These are phyloP conservation scores for Macrophya alboannulata DNA, from an alignment of 2,888 invertebrate species.

Conservation along the genomic window DNA sequence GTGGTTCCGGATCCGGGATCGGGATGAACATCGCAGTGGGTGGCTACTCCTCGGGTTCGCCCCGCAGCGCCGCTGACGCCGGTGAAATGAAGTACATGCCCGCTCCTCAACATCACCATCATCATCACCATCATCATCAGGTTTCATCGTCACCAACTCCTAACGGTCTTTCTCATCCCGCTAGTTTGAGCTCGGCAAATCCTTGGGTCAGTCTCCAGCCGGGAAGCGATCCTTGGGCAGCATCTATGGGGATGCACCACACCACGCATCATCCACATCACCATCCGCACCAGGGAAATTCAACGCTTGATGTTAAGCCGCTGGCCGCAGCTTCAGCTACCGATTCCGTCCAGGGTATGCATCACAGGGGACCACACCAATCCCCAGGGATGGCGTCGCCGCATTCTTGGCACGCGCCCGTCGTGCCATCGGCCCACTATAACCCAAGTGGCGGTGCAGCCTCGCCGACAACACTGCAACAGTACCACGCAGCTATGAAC, in stretches of 20 bases:
- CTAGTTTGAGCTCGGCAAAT: conserved; percentile 84
- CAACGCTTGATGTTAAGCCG: conserved; percentile 88
- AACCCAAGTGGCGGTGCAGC: conserved; percentile 88
- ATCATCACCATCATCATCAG: conserved; percentile 88
- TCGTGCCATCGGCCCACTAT: conserved; percentile 91
- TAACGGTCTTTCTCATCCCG: conserved; percentile 83
- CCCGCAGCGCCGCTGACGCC: conserved; percentile 92
- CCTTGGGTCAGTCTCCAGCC: conserved; percentile 94
- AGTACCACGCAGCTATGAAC: conserved; percentile 88
- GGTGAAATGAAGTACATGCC: conserved; percentile 97
- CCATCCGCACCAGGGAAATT: conserved; percentile 86
- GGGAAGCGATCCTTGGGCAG: conserved; percentile 90
- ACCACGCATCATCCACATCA: conserved; percentile 86
- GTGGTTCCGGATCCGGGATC: conserved; percentile 84
- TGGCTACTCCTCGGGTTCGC: conserved; percentile 91
- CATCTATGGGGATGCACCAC: conserved; percentile 86
- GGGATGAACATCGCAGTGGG: conserved; percentile 87
- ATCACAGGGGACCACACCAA: conserved; percentile 81
- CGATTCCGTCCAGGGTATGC: conserved; percentile 81
- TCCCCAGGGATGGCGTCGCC: conserved; percentile 85
- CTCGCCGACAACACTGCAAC: conserved; percentile 86
- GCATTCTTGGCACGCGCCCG: conserved; percentile 96
- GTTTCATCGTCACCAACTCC: conserved; percentile 87
- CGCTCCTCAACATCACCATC: conserved; percentile 92
- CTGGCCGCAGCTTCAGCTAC: conserved; percentile 82